Base-by-base conservation (phyloP, 2,797 vertebrate species). In the Hypotaenidia okinawae region DNA sequence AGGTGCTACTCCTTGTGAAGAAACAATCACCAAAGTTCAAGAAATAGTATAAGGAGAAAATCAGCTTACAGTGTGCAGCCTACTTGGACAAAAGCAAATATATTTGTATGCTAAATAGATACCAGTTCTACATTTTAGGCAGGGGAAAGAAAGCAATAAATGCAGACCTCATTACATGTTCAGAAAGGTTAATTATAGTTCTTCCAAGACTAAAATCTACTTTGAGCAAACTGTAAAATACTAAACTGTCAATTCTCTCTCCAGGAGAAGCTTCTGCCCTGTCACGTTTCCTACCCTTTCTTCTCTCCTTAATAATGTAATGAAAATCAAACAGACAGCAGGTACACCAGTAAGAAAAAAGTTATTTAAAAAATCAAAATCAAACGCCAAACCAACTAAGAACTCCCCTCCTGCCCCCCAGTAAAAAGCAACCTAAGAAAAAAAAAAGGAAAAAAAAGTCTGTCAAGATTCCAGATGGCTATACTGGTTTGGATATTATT, bases 381-480 rank as follows among this genome's bases (percentile, higher is more conserved):
- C 37, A 35, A 18, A 12, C 1, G 4, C 2, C 5, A 54, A 76
- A 45, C 5, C 5, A 49, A 39, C 1, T 35, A 69, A 22, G 4
- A 51, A 51, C 49, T 15, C 49, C 14, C 49, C 43, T 8, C 43
- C 16, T 37, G 11, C 37, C 37, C 37, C 37, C 37, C 37, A 11
- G 37, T 37, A 43, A 43, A 43, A 51, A 14, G 12, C 22, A 47
- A 47, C 45, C 22, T 23, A 49, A 24, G 49, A 54, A 15, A 74
- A 61, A 19, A n/a, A 27, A 37, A 25, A 32, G 16, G 3, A 3
- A 14, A 28, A 16, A 8, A 5, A n/a, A 37, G 1, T 28, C 8
- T 28, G 4, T 37, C 23, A 18, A 13, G 18, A 52, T 30, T 52
- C 35, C 0, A 0, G 10, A 2, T 23, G 32, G 2, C 1, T 43